A percentile compares a stretch with the other conserved stretches of the same genome.
phyloP scores from a whole-genome alignment of 2,888 invertebrate genomes.

The Thera britannica region DNA sequence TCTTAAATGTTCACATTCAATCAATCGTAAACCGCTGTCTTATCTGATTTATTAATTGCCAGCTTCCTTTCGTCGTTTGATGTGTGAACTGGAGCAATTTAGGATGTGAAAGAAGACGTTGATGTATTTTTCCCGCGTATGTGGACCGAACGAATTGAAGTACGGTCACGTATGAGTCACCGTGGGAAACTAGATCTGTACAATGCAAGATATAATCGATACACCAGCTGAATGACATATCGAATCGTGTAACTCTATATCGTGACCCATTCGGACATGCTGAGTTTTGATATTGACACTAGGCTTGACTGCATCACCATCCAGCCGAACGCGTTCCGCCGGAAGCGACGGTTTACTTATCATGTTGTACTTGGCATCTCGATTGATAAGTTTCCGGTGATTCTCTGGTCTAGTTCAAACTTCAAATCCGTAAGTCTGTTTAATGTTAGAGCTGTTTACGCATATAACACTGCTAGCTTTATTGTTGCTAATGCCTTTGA shows the following conservation, averaged over 20 bases:
- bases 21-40: constrained; percentile 31
- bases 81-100: constrained; percentile 40
- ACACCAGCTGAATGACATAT: constrained; percentile 59
- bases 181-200: constrained; percentile 58
- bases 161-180: constrained; percentile 50
- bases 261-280: constrained; percentile 53
- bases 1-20: constrained; percentile 33
- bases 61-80: constrained; percentile 38
- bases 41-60: constrained; percentile 39
- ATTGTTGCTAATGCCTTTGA: constrained; percentile 9
- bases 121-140: constrained; percentile 40
- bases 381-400: constrained; percentile 61
- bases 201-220: constrained; percentile 56
- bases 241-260: constrained; percentile 58
- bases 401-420: constrained; percentile 38
- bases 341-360: constrained; percentile 60
- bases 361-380: constrained; percentile 53
- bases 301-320: constrained; percentile 28
- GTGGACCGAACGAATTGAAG: constrained; percentile 36
- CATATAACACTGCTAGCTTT: constrained; percentile 37
- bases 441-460: constrained; percentile 45
- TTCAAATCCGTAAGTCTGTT: constrained; percentile 44
- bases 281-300: constrained; percentile 54
- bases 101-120: constrained; percentile 37
- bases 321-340: constrained; percentile 46